Conservation (phyloP, 92 coral and sea anemone species). For the Epizoanthus rinbou region DNA sequence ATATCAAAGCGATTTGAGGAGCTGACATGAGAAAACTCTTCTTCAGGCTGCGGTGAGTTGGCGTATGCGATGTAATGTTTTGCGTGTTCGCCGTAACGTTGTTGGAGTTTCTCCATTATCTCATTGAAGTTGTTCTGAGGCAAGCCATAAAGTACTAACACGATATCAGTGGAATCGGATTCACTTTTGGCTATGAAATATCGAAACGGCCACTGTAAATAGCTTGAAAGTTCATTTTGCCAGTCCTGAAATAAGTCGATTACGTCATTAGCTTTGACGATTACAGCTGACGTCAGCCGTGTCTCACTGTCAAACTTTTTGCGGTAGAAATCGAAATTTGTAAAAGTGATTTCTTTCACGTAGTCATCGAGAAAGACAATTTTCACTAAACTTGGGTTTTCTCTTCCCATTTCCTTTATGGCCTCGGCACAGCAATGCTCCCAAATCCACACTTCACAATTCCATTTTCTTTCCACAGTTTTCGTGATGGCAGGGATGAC, state of each 20-base stretch:
- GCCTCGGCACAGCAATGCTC: slow-evolving; percentile 28
- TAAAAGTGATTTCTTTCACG: slow-evolving; percentile 16
- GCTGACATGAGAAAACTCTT: too few species aligned
- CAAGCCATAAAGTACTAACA: not conserved
- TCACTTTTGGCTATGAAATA: not conserved
- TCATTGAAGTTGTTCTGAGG: not conserved
- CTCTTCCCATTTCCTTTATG: not conserved
- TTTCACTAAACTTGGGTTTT: slow-evolving; percentile 5
- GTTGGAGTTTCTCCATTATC: not conserved
- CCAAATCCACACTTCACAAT: slow-evolving; percentile 60
- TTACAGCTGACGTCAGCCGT: slow-evolving; percentile 38
- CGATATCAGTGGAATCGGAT: not conserved
- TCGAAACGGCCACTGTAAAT: slow-evolving; percentile 47
- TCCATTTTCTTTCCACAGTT: slow-evolving; percentile 37
- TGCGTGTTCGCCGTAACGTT: not conserved
- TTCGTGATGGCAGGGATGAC: slow-evolving; percentile 52
- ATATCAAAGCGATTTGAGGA: too few species aligned
- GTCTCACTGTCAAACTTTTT: not conserved
- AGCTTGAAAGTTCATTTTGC: slow-evolving; percentile 34
- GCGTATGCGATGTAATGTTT: not conserved
- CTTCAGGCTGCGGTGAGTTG: too few species aligned
- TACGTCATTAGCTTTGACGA: slow-evolving; percentile 4
- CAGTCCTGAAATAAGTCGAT: not conserved
- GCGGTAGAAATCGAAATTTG: slow-evolving; percentile 5
- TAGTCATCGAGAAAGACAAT: slow-evolving; percentile 24